Evolutionary conservation across 1,140 invertebrate genomes (phyloP), one percentile per base, ranked within the genome.

Genomic region (Drosophila tropicalis): DNA sequence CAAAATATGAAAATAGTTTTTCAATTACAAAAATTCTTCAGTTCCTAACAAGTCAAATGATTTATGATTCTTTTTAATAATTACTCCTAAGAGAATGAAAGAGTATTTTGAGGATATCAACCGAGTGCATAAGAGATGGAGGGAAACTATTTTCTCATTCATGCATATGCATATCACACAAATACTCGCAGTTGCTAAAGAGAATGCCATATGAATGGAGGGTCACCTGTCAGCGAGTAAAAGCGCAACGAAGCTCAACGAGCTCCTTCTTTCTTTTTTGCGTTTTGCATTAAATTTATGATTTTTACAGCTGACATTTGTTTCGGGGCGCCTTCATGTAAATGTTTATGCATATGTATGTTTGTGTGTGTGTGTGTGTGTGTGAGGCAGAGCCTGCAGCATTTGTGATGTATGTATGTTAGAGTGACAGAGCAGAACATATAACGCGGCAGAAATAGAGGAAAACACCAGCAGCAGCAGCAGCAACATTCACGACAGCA

Each of bases 281-380:
- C 83, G 89, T 89, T 87, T 87, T 87, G 85, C 84, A 89, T 84
- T 77, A 87, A 87, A 87, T 87, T 87, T 87, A 87, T 87, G 84
- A 87, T 87, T 89, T 89, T 89, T 87, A 86, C 84, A 89, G 84
- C 84, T 87, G 84, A 81, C 84, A 87, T 87, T 87, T 87, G 84
- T 87, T 90, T 76, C 76, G 72, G 79, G 82, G 83, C 82, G 83
- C 72, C 83, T 51, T 47, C 17, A 22, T 57, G 64, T 25, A 36
- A 56, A 61, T 70, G 72, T 40, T 67, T 65, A 72, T 62, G 55
- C 67, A 67, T 76, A 77, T 74, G 22, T 22, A 66, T 66, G 68
- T 85, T 73, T 85, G 81, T 82, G 71, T 75, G 17, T 66, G 71
- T 29, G 65, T 62, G 75, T 51, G 29, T 25, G 70, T 47, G 79